Conservation (phyloP, 2,888 invertebrate genomes). For the Aspidiotus destructor region DNA sequence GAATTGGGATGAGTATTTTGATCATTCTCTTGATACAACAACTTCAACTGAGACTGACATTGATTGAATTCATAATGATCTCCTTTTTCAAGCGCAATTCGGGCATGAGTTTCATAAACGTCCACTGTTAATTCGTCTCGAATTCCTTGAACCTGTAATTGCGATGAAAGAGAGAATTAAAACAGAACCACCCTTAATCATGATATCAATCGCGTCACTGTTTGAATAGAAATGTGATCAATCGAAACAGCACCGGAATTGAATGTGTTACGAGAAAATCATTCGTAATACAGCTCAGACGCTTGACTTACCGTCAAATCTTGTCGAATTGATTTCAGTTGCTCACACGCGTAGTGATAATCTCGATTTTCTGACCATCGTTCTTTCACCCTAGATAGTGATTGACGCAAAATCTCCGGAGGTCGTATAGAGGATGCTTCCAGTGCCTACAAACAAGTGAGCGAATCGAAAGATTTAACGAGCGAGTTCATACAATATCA, state of each 20-base stretch:
- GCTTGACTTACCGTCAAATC: slow-evolving; percentile 80
- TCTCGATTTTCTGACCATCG: slow-evolving; percentile 85
- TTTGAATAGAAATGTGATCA: too few species aligned
- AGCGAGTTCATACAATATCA: not conserved
- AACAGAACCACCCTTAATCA: not conserved
- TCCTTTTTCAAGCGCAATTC: slow-evolving; percentile 93
- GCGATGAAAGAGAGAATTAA: slow-evolving; percentile 24
- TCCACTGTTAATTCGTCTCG: slow-evolving; percentile 89
- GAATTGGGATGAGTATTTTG: slow-evolving; percentile 49
- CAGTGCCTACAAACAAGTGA: slow-evolving; percentile 62
- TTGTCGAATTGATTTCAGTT: slow-evolving; percentile 95
- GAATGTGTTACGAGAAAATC: too few species aligned
- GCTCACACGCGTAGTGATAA: slow-evolving; percentile 96
- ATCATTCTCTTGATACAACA: slow-evolving; percentile 74
- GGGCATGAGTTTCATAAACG: slow-evolving; percentile 97
- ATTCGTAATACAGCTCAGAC: not conserved
- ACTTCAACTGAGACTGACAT: slow-evolving; percentile 95
- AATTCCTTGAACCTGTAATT: slow-evolving; percentile 78
- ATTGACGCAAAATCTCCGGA: slow-evolving; percentile 68
- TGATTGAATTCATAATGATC: slow-evolving; percentile 99
- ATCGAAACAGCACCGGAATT: too few species aligned
- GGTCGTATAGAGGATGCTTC: slow-evolving; percentile 86
- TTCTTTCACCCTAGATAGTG: slow-evolving; percentile 80
- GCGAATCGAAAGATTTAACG: not conserved
- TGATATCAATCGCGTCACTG: too few species aligned